Conservation (phyloP, 2,113 vertebrate genomes). For the Dendrocopos noguchii region DNA sequence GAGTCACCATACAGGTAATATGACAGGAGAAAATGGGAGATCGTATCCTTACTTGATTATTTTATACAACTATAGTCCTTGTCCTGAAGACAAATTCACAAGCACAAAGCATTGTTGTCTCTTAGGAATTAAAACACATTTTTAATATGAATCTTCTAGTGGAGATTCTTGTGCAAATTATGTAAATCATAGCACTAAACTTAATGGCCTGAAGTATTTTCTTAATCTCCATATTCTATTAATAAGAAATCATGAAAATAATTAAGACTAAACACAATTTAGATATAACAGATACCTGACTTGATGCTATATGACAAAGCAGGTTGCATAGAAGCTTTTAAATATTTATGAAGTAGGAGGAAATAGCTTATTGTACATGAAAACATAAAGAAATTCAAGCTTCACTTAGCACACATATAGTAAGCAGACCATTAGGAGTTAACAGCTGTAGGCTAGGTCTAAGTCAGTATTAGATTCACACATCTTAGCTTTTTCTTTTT, state of each 20-base stretch:
- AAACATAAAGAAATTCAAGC: slow-evolving; percentile 35
- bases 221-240: neutral
- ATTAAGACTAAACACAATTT: neutral
- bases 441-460: slow-evolving; percentile 84
- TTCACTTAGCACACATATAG: slow-evolving; percentile 35
- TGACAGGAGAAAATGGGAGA: neutral
- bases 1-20: neutral
- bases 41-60: neutral
- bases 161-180: neutral
- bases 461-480: slow-evolving; percentile 85
- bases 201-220: neutral
- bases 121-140: neutral
- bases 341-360: slow-evolving; percentile 39
- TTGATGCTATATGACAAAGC: neutral
- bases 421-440: slow-evolving; percentile 79
- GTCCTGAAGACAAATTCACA: neutral
- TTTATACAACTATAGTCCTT: neutral
- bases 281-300: neutral
- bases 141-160: neutral
- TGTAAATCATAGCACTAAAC: neutral
- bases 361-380: slow-evolving; percentile 28
- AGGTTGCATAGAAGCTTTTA: neutral
- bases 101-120: neutral
- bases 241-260: slow-evolving; percentile 17
- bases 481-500: slow-evolving; percentile 83